These are phyloP conservation scores for Hycleus cichorii DNA, from an alignment of 1,140 invertebrate genomes.

Conservation along the genomic window DNA sequence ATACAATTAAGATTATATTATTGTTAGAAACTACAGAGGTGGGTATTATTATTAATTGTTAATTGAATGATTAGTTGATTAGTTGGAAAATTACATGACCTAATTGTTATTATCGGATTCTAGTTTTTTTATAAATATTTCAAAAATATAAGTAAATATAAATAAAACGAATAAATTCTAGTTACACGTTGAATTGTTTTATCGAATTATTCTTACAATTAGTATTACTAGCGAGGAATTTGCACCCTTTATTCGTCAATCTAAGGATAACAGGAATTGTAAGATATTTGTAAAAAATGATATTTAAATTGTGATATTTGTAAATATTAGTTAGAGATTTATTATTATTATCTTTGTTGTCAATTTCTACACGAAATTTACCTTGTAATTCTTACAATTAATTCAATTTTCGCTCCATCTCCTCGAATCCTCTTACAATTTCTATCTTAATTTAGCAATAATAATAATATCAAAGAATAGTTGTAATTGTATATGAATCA, in stretches of 20 bases:
- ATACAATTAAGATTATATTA: neutral
- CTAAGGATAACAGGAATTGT: conserved; percentile 17
- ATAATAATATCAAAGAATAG: neutral
- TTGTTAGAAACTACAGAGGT: conserved; percentile 19
- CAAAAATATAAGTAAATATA: neutral
- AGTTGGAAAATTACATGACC: conserved; percentile 8
- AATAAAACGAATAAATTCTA: neutral
- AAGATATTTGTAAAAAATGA: conserved; percentile 25
- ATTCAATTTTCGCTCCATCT: conserved; percentile 6
- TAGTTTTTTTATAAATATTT: conserved; percentile 13
- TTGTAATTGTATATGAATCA: neutral
- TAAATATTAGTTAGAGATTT: conserved; percentile 24
- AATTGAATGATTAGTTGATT: no score
- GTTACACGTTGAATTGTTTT: no score
- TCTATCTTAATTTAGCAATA: conserved; percentile 22
- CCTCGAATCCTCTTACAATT: conserved; percentile 8
- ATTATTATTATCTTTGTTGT: neutral
- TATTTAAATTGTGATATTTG: conserved; percentile 29
- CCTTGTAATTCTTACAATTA: neutral
- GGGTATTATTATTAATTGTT: conserved; percentile 5
- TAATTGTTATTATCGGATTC: conserved; percentile 18
- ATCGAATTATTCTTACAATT: no score
- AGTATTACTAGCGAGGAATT: no score
- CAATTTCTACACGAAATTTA: conserved; percentile 14
- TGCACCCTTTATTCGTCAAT: neutral